Percentiles rank a stretch among this genome's conserved stretches.
Evolutionary conservation across 2,888 invertebrate genomes (phyloP).

Genomic region (Athrips mouffetella): DNA sequence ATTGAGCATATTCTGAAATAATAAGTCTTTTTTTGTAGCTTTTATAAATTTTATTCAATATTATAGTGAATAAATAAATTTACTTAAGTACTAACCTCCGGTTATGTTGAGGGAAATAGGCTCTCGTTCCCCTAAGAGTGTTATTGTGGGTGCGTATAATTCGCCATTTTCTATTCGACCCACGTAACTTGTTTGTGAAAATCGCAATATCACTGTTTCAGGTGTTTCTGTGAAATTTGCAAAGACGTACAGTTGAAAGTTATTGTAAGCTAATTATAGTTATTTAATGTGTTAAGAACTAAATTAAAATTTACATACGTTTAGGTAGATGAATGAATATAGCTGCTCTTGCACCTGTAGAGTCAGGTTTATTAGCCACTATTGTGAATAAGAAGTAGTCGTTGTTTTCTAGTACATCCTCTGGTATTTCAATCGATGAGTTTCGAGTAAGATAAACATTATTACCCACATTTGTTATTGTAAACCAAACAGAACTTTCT

Average conservation of each 20-base stretch:
- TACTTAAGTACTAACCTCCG: conserved; percentile 13
- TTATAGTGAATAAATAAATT: not conserved
- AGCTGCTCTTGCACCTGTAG: conserved; percentile 29
- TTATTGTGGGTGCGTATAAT: conserved; percentile 24
- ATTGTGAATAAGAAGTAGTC: conserved; percentile 36
- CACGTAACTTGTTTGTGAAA: conserved; percentile 26
- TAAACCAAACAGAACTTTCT: conserved; percentile 33
- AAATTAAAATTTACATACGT: conserved; percentile 37
- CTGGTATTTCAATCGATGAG: conserved; percentile 19
- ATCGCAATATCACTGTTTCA: conserved; percentile 23
- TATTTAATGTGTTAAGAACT: too few species aligned
- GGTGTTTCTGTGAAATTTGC: conserved; percentile 22
- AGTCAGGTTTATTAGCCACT: conserved; percentile 31
- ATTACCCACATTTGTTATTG: conserved; percentile 12
- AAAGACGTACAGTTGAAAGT: too few species aligned
- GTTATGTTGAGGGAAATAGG: not conserved
- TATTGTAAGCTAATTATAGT: too few species aligned
- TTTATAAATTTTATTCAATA: not conserved
- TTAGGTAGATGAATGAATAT: conserved; percentile 39
- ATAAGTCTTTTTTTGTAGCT: not conserved
- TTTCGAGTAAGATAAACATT: conserved; percentile 14
- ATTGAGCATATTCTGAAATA: conserved; percentile 20
- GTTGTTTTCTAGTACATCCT: conserved; percentile 30
- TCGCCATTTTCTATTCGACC: conserved; percentile 26
- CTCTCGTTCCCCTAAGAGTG: conserved; percentile 8